A percentile compares a stretch with the other conserved stretches of the same genome.
Conservation (phyloP, 2,888 invertebrate species). For the Parapristionchus giblindavisi region DNA sequence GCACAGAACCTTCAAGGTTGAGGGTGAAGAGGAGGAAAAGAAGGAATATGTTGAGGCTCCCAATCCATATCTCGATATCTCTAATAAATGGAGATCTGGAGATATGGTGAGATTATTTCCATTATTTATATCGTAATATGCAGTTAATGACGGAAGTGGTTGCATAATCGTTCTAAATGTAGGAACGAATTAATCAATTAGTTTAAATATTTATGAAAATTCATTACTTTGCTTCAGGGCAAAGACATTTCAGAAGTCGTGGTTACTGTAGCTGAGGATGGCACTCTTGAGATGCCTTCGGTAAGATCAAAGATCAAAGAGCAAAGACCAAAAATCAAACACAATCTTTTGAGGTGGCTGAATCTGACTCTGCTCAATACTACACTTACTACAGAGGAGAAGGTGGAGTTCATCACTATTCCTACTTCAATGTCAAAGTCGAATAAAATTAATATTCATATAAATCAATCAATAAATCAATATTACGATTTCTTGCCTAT, state of each 20-base stretch:
- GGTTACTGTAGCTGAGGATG: conserved; percentile 4
- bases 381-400: conserved; percentile 30
- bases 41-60: conserved; percentile 20
- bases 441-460: no score
- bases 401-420: conserved; percentile 20
- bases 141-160: no score
- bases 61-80: conserved; percentile 27
- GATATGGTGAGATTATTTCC: conserved; percentile 12
- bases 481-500: no score
- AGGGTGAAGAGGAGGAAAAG: background rate
- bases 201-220: background rate
- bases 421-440: conserved; percentile 32
- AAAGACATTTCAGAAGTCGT: background rate
- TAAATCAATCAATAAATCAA: no score
- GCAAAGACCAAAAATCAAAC: no score
- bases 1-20: conserved; percentile 23
- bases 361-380: conserved; percentile 28
- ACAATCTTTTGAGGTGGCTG: conserved; percentile 13
- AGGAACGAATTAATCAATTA: no score
- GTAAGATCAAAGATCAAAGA: background rate
- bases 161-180: no score
- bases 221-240: conserved; percentile 5
- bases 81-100: conserved; percentile 24
- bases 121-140: no score
- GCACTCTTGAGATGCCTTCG: conserved; percentile 22